Percentiles rank a stretch among this genome's conserved stretches.
These are phyloP conservation scores for Chlorodrepanis virens DNA, from an alignment of 2,113 vertebrate species.

Conservation along the genomic window DNA sequence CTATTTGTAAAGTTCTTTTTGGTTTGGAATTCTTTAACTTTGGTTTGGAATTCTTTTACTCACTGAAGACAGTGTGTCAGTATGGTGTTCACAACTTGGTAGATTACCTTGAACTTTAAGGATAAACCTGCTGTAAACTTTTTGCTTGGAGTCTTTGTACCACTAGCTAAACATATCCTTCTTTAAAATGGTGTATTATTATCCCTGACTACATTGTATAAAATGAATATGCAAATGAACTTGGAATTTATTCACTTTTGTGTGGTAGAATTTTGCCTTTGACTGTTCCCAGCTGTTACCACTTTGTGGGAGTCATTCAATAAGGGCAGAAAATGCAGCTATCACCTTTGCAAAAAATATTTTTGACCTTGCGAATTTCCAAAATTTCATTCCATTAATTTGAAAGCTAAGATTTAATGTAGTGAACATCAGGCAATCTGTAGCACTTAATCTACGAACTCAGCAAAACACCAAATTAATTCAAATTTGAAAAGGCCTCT, in stretches of 20 bases:
- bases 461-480: constrained; percentile 43
- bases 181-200: not conserved
- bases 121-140: not conserved
- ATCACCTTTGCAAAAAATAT: not conserved
- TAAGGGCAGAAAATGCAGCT: not conserved
- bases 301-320: not conserved
- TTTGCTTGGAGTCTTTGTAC: not conserved
- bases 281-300: not conserved
- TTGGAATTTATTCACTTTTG: not conserved
- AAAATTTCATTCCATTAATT: not conserved
- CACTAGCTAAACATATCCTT: not conserved
- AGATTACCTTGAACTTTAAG: not conserved
- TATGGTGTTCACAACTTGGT: not conserved
- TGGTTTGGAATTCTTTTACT: not conserved
- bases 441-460: constrained; percentile 20
- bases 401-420: not conserved
- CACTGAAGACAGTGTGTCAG: not conserved
- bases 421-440: not conserved
- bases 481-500: constrained; percentile 54
- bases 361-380: constrained; percentile 3
- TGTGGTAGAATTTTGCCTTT: not conserved
- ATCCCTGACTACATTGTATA: not conserved
- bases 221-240: not conserved
- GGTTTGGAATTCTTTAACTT: not conserved
- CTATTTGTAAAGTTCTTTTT: not conserved